Evolutionary conservation across 2,888 invertebrate species (phyloP), one percentile per base, ranked within the genome.

Genomic region (Callimorpha dominula): DNA sequence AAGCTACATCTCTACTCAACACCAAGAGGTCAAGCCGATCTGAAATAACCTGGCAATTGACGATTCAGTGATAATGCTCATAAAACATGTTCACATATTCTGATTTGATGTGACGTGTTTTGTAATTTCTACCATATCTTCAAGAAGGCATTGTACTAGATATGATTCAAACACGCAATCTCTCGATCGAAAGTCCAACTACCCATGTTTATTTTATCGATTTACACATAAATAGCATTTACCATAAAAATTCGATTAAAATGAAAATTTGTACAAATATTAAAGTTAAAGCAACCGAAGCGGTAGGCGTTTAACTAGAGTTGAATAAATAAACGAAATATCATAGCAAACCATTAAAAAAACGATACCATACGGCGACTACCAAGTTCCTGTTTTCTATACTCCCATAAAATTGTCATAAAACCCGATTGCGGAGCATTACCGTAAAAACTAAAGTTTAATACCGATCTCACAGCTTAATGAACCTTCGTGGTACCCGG

Each of bases 351-450:
- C 50, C n/a, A 20, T 64, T 70, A 50, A 70, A 52, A 52, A 69
- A 12, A 49, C 46, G 20, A 43, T 70, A 20, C n/a, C 57, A 40
- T 49, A 42, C 31, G 20, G 20, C 43, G 20, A 60, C 54, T 65
- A 71, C 31, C 57, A 66, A 52, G 20, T 42, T 60, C 20, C 49
- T 66, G 20, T 71, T 11, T 67, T 71, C 62, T 71, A 60, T 65
- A 67, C 54, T n/a, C n/a, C 73, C 81, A 76, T 81, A 83, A 81
- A 81, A 81, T 71, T 65, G 72, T 71, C 81, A 79, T 84, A 78
- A 82, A 83, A 78, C 66, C 69, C 15, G 69, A 77, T 75, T 68
- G 74, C 74, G 42, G 68, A 17, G 46, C 65, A 74, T 40, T 7
- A 73, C 77, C 72, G 67, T 84, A 78, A 83, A 84, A 75, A 50